These are phyloP conservation scores for Amphiprion percula DNA, from an alignment of 2,113 vertebrate genomes.

Conservation along the genomic window DNA sequence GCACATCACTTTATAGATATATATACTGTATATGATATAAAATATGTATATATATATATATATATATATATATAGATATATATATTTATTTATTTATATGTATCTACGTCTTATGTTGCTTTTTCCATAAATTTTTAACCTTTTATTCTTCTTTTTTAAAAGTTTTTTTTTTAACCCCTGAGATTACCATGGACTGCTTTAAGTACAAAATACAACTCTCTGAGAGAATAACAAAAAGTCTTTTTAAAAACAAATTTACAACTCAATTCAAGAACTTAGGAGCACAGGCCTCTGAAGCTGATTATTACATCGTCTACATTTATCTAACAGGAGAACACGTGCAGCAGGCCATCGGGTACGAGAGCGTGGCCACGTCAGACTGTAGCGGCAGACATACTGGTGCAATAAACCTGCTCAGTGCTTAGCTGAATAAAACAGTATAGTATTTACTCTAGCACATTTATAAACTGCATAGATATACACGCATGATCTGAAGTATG, in stretches of 20 bases:
- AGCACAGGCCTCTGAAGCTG: constrained; percentile 66
- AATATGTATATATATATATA: constrained; percentile 58
- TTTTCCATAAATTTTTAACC: constrained; percentile 70
- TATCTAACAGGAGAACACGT: constrained; percentile 17
- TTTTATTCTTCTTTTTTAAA: constrained; percentile 63
- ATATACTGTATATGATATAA: constrained; percentile 66
- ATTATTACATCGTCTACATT: constrained; percentile 57
- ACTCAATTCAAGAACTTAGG: constrained; percentile 54
- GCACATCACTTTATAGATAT: constrained; percentile 64
- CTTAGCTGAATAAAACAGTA: background rate
- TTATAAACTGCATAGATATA: constrained; percentile 25
- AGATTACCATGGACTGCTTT: constrained; percentile 81
- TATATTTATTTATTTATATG: constrained; percentile 67
- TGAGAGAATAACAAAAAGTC: constrained; percentile 64
- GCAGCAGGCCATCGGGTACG: constrained; percentile 27
- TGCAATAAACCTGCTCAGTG: background rate
- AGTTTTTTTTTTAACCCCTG: constrained; percentile 81
- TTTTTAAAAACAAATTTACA: constrained; percentile 59
- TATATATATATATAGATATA: constrained; percentile 55
- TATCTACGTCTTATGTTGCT: constrained; percentile 68
- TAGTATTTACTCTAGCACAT: background rate
- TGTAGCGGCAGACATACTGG: constrained; percentile 7
- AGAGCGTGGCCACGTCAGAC: constrained; percentile 44
- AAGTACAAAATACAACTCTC: constrained; percentile 79
- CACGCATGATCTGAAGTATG: background rate